Conservation (phyloP, 2,113 vertebrate species). For the Tor tambroides region DNA sequence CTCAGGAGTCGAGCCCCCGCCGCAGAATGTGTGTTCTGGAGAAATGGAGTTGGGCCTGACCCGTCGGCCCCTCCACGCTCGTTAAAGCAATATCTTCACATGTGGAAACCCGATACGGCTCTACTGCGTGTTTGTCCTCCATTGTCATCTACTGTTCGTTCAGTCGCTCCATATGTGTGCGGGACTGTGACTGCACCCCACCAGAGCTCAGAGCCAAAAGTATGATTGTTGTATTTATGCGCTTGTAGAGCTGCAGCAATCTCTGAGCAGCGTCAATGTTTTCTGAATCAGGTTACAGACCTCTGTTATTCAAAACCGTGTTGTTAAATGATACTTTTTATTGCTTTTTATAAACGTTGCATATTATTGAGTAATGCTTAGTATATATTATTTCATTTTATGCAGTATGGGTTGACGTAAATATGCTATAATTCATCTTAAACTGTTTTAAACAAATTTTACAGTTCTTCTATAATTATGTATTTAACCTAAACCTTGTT, state of each 20-base stretch:
- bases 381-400: not conserved
- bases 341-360: not conserved
- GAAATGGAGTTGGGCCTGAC: slow-evolving; percentile 34
- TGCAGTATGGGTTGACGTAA: not conserved
- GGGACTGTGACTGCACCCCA: slow-evolving; percentile 10
- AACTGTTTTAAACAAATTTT: not conserved
- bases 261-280: not conserved
- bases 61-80: slow-evolving; percentile 20
- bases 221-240: slow-evolving; percentile 10
- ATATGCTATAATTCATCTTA: not conserved
- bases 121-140: slow-evolving; percentile 19
- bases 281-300: not conserved
- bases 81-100: slow-evolving; percentile 22
- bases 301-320: not conserved
- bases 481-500: not conserved
- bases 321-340: not conserved
- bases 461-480: not conserved
- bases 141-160: slow-evolving; percentile 13
- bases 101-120: slow-evolving; percentile 18
- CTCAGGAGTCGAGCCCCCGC: slow-evolving; percentile 30
- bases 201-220: not conserved
- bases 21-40: slow-evolving; percentile 20
- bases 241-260: not conserved
- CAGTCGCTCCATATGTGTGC: slow-evolving; percentile 20
- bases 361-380: not conserved